Base-by-base conservation (phyloP, 2,113 vertebrate genomes). In the Xiphias gladius region DNA sequence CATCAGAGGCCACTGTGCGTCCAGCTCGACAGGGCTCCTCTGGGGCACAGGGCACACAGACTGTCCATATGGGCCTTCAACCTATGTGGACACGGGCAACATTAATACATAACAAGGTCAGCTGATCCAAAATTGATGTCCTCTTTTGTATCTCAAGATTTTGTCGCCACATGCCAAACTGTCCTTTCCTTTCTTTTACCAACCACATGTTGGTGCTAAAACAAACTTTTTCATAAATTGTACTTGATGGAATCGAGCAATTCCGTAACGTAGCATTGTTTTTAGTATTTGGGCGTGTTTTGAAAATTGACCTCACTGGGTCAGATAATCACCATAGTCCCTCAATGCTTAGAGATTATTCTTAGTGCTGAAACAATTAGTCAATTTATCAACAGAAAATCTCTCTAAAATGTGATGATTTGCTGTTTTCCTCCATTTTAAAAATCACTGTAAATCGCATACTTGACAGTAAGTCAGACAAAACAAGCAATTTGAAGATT, bases 31-130 rank as follows among this genome's bases (percentile, higher is more conserved):
- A 54, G 35, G 66, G 10, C 52, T 86, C 70, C 67, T 82, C 43
- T 39, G 62, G 79, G 82, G 16, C 70, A 72, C 16, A 20, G 66
- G 58, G 78, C 83, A 63, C 22, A 32, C 43, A 64, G 70, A 20
- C 65, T n/a, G 54, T 63, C 66, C 63, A 76, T 22, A 48, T 41
- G 73, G 50, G 50, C 50, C 58, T n/a, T 39, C 39, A 13, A 26
- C 35, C 54, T 59, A 16, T 30, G 32, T 59, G 24, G 10, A 28
- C 16, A n/a, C 26, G 54, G n/a, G 35, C 59, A 55, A 39, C 62
- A 13, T 17, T 11, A 62, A 74, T n/a, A 72, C 43, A 55, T 17
- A 52, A 72, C 65, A 39, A 69, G 37, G 73, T 81, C 63, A 69
- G 54, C 55, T 19, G 58, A 14, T 71, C 52, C 37, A 41, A 32